Conservation (phyloP, 2,797 vertebrate genomes). For the Pristis pectinata region DNA sequence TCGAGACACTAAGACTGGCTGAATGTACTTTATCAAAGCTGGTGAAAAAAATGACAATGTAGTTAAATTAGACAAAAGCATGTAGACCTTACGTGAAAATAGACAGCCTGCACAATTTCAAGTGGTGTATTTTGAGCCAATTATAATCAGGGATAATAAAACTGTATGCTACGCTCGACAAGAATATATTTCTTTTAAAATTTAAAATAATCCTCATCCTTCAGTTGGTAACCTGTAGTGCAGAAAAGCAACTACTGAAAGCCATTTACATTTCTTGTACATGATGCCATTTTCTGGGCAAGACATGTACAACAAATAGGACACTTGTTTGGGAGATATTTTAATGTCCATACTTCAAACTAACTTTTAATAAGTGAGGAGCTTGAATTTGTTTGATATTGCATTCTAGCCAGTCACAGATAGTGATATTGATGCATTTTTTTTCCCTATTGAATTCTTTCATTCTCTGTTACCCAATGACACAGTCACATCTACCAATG, state of each 20-base stretch:
- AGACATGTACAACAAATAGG: neutral
- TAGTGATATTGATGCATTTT: neutral
- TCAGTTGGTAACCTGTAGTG: neutral
- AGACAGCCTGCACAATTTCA: neutral
- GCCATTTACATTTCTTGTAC: neutral
- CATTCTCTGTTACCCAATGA: neutral
- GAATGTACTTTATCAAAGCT: conserved; percentile 92
- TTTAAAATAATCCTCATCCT: neutral
- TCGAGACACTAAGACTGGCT: conserved; percentile 90
- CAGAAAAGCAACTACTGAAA: neutral
- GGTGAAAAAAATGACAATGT: conserved; percentile 38
- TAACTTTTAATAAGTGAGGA: neutral
- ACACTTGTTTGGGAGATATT: neutral
- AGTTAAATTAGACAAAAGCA: conserved; percentile 2
- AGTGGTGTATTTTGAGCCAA: neutral
- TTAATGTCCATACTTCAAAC: neutral
- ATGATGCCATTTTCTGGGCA: neutral
- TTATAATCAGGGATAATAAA: neutral
- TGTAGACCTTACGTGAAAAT: neutral
- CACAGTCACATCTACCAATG: neutral
- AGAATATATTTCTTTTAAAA: neutral
- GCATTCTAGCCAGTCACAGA: neutral
- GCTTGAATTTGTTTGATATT: neutral
- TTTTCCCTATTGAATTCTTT: neutral
- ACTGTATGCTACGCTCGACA: neutral